Evolutionary conservation across 2,888 invertebrate species (phyloP).

Genomic region (Pyrocoelia pectoralis): DNA sequence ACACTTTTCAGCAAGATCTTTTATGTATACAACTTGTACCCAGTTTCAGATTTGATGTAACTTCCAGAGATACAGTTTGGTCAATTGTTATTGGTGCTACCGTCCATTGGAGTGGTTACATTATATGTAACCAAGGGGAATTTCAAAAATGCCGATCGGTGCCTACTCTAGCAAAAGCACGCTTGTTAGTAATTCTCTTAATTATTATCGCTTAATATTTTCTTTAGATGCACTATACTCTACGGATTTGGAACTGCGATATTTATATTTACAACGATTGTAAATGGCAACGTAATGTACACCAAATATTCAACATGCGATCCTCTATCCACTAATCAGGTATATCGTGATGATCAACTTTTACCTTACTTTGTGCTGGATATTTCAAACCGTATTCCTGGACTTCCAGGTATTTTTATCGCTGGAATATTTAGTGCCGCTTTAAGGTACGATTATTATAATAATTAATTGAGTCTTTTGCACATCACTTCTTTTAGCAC

Average conservation of each 20-base stretch:
- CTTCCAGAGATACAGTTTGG: not conserved
- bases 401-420: constrained; percentile 77
- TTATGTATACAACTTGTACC: no score
- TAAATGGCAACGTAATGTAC: constrained; percentile 66
- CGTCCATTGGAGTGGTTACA: not conserved
- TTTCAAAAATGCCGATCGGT: not conserved
- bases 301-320: constrained; percentile 72
- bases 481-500: not conserved
- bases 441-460: constrained; percentile 62
- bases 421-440: constrained; percentile 79
- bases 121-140: not conserved
- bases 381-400: constrained; percentile 69
- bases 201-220: not conserved
- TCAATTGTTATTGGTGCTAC: not conserved
- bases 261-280: constrained; percentile 65
- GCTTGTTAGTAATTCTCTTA: not conserved
- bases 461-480: not conserved
- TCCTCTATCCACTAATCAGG: constrained; percentile 66
- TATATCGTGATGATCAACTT: constrained; percentile 64
- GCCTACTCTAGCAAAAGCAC: not conserved
- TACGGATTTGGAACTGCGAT: not conserved
- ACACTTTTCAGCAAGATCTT: not conserved
- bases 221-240: not conserved
- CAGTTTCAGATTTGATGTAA: constrained; percentile 2
- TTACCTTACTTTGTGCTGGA: constrained; percentile 78